Base-by-base conservation (phyloP, 2,888 invertebrate species). In the Ochropleura plecta region DNA sequence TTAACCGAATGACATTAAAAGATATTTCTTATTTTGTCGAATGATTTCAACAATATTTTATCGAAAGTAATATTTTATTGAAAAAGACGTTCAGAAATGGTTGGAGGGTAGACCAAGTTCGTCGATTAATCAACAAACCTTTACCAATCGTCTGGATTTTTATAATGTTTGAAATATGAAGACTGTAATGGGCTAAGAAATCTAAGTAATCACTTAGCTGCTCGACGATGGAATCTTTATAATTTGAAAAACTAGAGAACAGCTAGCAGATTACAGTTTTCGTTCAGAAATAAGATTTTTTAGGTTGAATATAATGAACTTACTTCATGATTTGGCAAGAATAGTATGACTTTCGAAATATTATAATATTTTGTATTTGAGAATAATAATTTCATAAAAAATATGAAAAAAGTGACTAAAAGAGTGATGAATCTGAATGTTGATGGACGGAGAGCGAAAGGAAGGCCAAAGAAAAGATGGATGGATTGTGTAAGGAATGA, bases 81-180 rank as follows among this genome's bases (percentile, higher is more conserved):
- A 12, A 4, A 66, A 60, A 70, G 60, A 70, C 48, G 53, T 53
- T 42, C 70, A 70, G 70, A 70, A 68, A 63, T 59, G 42, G 6
- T 70, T 55, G 16, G 4, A 64, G 51, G 53, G 60, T 55, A 42
- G 62, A 60, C 70, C 57, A 75, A 84, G 72, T 76, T 73, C 57
- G 59, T 76, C 72, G 60, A 76, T 80, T 73, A 73, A 80, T 75
- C 75, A 80, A 65, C 51, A 68, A 69, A 84, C 60, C 72, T 68
- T 80, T 70, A 64, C 16, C 68, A 84, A 84, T 80, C 59, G 53
- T 65, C 62, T 66, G 48, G 42, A 57, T 75, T 59, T 72, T 69
- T 72, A 44, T n/a, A 40, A 53, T 59, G 12, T 70, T 64, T 79
- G 62, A 70, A 70, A 70, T 77, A 82, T 76, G 42, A 63, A 63